Conservation (phyloP, 1,140 invertebrate genomes). For the Trichomalopsis sarcophagae region DNA sequence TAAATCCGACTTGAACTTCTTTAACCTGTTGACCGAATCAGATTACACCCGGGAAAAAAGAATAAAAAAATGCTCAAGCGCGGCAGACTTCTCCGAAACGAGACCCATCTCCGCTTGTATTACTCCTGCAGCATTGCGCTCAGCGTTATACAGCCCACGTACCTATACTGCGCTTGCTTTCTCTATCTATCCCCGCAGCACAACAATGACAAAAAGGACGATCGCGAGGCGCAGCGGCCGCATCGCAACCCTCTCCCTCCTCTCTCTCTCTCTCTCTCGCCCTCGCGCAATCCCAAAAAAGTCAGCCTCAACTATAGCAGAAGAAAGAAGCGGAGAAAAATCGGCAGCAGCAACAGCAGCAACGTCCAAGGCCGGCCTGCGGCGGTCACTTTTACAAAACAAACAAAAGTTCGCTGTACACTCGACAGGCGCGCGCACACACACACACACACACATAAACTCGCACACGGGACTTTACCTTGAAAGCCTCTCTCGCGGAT, state of each 20-base stretch:
- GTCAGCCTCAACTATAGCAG: not conserved
- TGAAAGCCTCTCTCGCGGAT: not conserved
- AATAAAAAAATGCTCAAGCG: not conserved
- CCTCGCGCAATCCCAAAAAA: not conserved
- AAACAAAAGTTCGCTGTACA: not conserved
- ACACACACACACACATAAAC: not conserved
- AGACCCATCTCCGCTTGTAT: not conserved
- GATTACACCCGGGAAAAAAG: not conserved
- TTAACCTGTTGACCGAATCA: too few relatives aligned
- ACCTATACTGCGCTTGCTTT: too few relatives aligned
- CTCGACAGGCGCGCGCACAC: not conserved
- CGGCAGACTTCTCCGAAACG: not conserved
- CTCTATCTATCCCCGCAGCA: not conserved
- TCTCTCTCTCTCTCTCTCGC: not conserved
- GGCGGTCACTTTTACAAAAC: constrained; percentile 16
- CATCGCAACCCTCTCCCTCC: not conserved
- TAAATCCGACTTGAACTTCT: too few relatives aligned
- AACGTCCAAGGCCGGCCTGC: constrained; percentile 11
- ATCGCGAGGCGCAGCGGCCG: not conserved
- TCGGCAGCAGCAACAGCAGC: not conserved
- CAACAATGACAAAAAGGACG: not conserved
- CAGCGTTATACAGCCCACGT: not conserved
- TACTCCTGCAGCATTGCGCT: not conserved
- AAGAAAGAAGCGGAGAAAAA: not conserved
- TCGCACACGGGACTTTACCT: not conserved